These are phyloP conservation scores for Amphipyra berbera DNA, from an alignment of 2,888 invertebrate species.

Conservation along the genomic window DNA sequence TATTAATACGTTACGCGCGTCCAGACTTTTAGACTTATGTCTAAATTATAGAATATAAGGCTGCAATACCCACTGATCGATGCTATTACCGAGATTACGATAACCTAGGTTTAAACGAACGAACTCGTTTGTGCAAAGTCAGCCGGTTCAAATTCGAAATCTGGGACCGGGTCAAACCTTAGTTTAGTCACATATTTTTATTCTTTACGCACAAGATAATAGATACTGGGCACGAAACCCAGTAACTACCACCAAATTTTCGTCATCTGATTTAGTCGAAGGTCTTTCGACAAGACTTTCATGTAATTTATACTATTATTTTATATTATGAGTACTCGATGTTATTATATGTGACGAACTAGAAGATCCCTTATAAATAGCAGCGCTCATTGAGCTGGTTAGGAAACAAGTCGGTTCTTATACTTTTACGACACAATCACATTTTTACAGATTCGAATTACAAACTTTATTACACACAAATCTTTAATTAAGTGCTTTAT, in stretches of 20 bases:
- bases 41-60: slow-evolving; percentile 44
- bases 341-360: neutral
- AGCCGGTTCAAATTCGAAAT: too few relatives aligned
- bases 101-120: neutral
- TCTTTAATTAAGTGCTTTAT: slow-evolving; percentile 40
- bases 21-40: slow-evolving; percentile 36
- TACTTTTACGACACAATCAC: slow-evolving; percentile 33
- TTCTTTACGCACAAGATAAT: too few relatives aligned
- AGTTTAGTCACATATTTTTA: too few relatives aligned
- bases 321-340: too few relatives aligned
- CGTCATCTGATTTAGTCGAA: too few relatives aligned
- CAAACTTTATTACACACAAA: slow-evolving; percentile 39
- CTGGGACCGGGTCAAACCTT: too few relatives aligned
- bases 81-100: slow-evolving; percentile 26
- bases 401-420: slow-evolving; percentile 55
- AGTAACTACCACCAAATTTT: too few relatives aligned
- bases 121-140: too few relatives aligned
- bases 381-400: slow-evolving; percentile 27
- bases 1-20: slow-evolving; percentile 30
- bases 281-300: too few relatives aligned
- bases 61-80: slow-evolving; percentile 33
- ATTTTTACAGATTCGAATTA: slow-evolving; percentile 49
- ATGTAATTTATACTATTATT: too few relatives aligned
- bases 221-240: too few relatives aligned
- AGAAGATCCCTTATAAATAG: slow-evolving; percentile 17